Percentiles rank a stretch among this genome's conserved stretches.
Conservation (phyloP, 2,888 invertebrate genomes). For the Stenichneumon culpator region DNA sequence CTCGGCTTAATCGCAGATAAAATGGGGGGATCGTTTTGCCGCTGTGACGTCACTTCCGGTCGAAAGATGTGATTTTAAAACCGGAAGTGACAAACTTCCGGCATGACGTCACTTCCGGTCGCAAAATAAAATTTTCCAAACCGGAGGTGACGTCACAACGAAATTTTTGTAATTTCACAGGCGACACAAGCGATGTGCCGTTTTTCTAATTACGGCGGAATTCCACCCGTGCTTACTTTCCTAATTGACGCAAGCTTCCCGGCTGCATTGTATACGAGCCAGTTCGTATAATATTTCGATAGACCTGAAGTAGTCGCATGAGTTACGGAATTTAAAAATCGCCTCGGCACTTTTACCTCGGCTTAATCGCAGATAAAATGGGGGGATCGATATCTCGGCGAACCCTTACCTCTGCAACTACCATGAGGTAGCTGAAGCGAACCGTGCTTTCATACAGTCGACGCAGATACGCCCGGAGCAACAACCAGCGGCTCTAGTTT, state of each 20-base stretch:
- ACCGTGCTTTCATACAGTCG: neutral
- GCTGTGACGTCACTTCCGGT: too few species aligned
- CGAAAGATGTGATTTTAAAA: too few species aligned
- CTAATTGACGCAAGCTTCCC: neutral
- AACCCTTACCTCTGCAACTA: conserved; percentile 17
- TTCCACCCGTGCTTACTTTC: neutral
- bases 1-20: too few species aligned
- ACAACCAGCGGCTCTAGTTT: conserved; percentile 51
- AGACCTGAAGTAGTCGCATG: neutral
- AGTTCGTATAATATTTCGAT: conserved; percentile 35
- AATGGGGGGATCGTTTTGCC: too few species aligned
- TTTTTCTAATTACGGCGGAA: neutral
- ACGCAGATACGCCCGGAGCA: conserved; percentile 11
- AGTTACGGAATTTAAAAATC: conserved; percentile 25
- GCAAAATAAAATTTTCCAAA: too few species aligned
- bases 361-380: conserved; percentile 43
- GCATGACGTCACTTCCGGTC: too few species aligned
- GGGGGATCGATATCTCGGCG: conserved; percentile 46
- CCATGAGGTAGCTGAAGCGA: conserved; percentile 7
- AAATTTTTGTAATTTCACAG: too few species aligned
- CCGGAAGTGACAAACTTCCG: too few species aligned
- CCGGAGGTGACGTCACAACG: too few species aligned
- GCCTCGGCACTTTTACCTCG: conserved; percentile 19
- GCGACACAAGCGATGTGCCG: too few species aligned
- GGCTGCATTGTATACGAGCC: neutral